These are phyloP conservation scores for Drosophila takahashii DNA, from an alignment of 1,140 invertebrate genomes.

Conservation along the genomic window DNA sequence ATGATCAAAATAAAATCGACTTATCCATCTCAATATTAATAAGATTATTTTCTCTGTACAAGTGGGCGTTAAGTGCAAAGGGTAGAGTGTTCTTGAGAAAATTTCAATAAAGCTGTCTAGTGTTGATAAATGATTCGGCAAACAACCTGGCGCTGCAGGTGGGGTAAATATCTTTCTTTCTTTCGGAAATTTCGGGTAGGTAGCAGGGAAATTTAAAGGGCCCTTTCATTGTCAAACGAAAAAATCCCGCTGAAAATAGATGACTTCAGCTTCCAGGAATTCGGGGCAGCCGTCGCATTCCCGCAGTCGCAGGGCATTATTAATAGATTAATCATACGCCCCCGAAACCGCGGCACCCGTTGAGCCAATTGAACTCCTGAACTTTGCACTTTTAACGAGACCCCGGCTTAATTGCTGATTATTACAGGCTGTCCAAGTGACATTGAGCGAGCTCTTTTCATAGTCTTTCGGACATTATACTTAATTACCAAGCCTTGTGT, in stretches of 20 bases:
- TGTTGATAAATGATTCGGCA: conserved; percentile 69
- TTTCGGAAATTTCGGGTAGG: conserved; percentile 8
- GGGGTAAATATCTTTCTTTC: conserved; percentile 34
- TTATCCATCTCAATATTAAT: not conserved
- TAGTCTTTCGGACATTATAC: not conserved
- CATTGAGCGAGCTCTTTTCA: conserved; percentile 6
- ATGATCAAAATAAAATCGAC: no score
- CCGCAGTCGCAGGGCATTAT: conserved; percentile 18
- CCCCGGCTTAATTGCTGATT: conserved; percentile 38
- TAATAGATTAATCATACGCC: conserved; percentile 74
- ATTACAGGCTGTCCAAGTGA: conserved; percentile 21
- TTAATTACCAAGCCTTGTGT: conserved; percentile 19
- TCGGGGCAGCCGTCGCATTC: conserved; percentile 3
- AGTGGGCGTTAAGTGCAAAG: conserved; percentile 2
- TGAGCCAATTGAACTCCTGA: conserved; percentile 36
- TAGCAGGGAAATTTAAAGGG: conserved; percentile 22
- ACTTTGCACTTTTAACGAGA: conserved; percentile 35
- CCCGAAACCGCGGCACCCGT: conserved; percentile 32
- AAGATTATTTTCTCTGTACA: not conserved
- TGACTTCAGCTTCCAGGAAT: conserved; percentile 35
- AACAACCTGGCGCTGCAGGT: conserved; percentile 8
- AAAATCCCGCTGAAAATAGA: conserved; percentile 12
- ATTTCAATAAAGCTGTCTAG: conserved; percentile 75
- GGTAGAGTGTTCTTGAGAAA: conserved; percentile 12
- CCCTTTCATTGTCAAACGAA: not conserved